A percentile compares a stretch with the other conserved stretches of the same genome.
Evolutionary conservation across 2,888 invertebrate genomes (phyloP).

Genomic region (Agrotis segetum): DNA sequence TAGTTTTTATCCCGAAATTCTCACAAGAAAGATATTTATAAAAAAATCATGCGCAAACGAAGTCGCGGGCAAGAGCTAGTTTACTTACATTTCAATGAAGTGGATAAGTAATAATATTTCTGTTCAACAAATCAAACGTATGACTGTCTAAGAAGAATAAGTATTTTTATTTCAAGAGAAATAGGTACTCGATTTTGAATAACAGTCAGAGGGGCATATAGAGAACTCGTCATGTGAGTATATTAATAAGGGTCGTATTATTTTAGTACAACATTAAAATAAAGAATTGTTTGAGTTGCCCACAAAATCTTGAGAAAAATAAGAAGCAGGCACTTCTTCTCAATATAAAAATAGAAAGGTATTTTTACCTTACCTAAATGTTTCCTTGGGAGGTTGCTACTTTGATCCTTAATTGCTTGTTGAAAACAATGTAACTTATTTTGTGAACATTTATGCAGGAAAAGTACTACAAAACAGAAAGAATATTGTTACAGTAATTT

Average conservation of each 20-base stretch:
- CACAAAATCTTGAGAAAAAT: slow-evolving; percentile 2
- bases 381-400: background rate
- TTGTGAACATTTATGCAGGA: background rate
- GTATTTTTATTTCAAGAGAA: slow-evolving; percentile 15
- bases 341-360: background rate
- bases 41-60: no score
- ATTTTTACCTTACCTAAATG: background rate
- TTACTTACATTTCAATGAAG: background rate
- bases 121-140: background rate
- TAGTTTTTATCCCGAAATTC: no score
- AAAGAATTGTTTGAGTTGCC: slow-evolving; percentile 18
- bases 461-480: background rate
- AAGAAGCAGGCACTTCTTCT: slow-evolving; percentile 1
- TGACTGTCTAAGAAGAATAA: background rate
- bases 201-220: slow-evolving; percentile 19
- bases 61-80: no score
- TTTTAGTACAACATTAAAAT: slow-evolving; percentile 39
- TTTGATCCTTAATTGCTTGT: background rate
- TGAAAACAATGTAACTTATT: background rate
- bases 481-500: background rate
- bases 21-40: no score
- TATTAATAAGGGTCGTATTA: slow-evolving; percentile 36
- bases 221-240: slow-evolving; percentile 18
- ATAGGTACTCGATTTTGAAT: slow-evolving; percentile 24
- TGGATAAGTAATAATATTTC: background rate